These are phyloP conservation scores for Drosophila demipolita DNA, from an alignment of 2,888 invertebrate species.

Conservation along the genomic window DNA sequence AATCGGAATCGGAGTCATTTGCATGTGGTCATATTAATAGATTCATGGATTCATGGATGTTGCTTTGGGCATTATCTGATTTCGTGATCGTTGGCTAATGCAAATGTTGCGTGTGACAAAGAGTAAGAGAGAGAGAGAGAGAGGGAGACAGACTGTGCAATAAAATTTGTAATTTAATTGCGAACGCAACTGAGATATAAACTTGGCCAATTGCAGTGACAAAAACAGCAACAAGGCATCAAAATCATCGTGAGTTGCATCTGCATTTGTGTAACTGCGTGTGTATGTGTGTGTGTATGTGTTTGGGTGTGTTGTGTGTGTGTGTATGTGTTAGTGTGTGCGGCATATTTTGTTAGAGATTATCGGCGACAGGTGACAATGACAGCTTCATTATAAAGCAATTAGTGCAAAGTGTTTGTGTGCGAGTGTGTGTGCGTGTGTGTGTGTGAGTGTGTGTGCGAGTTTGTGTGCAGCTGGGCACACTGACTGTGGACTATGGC, in stretches of 20 bases:
- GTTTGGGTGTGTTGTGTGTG: neutral
- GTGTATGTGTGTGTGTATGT: slow-evolving; percentile 8
- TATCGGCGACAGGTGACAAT: slow-evolving; percentile 82
- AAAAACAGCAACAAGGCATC: slow-evolving; percentile 3
- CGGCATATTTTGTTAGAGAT: slow-evolving; percentile 67
- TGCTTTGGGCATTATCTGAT: slow-evolving; percentile 38
- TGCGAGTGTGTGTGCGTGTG: slow-evolving; percentile 17
- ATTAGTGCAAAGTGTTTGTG: slow-evolving; percentile 58
- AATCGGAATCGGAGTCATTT: slow-evolving; percentile 40
- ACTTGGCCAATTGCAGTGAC: slow-evolving; percentile 26
- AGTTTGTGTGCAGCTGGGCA: slow-evolving; percentile 40
- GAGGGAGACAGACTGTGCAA: neutral
- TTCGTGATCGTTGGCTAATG: slow-evolving; percentile 38
- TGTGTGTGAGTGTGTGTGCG: slow-evolving; percentile 3
- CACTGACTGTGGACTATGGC: slow-evolving; percentile 32
- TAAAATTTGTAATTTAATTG: slow-evolving; percentile 30
- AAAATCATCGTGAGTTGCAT: slow-evolving; percentile 8
- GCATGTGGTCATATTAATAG: slow-evolving; percentile 57
- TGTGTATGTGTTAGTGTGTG: slow-evolving; percentile 9
- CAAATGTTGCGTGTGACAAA: slow-evolving; percentile 30
- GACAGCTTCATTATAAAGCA: slow-evolving; percentile 83
- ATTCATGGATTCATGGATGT: slow-evolving; percentile 33
- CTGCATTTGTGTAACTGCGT: neutral
- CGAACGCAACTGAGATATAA: slow-evolving; percentile 14
- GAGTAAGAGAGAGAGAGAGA: neutral